phyloP scores from a whole-genome alignment of 2,113 vertebrate genomes.

The Macrotis lagotis region DNA sequence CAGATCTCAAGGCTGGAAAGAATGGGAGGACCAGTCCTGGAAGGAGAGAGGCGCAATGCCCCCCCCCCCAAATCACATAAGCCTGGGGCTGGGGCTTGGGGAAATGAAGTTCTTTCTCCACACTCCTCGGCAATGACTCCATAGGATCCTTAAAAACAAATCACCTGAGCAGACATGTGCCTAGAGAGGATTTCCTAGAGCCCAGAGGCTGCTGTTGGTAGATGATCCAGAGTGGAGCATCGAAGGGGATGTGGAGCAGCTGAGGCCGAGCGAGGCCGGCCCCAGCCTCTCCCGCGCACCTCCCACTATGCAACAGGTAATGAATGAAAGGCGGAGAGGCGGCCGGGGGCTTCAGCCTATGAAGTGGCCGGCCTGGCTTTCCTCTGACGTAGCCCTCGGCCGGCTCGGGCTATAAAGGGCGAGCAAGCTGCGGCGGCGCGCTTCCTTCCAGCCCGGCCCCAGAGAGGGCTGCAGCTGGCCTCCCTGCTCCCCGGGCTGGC shows the following conservation, averaged over 20 bases:
- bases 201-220: neutral
- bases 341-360: conserved; percentile 61
- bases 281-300: neutral
- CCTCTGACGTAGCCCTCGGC: conserved; percentile 58
- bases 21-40: neutral
- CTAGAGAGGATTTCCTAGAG: neutral
- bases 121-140: neutral
- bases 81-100: neutral
- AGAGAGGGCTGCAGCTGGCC: neutral
- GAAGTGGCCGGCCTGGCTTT: conserved; percentile 23
- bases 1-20: neutral
- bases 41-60: neutral
- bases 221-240: no score
- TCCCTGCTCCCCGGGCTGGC: neutral
- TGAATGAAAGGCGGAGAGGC: conserved; percentile 64
- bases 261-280: no score
- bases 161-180: neutral
- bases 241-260: no score
- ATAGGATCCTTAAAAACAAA: neutral
- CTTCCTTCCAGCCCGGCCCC: conserved; percentile 58
- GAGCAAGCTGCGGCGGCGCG: conserved; percentile 40
- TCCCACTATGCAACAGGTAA: conserved; percentile 39
- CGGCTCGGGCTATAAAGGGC: conserved; percentile 72
- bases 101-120: neutral
- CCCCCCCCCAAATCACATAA: no score